Conservation (phyloP, 2,888 invertebrate genomes). For the Thera obeliscata region DNA sequence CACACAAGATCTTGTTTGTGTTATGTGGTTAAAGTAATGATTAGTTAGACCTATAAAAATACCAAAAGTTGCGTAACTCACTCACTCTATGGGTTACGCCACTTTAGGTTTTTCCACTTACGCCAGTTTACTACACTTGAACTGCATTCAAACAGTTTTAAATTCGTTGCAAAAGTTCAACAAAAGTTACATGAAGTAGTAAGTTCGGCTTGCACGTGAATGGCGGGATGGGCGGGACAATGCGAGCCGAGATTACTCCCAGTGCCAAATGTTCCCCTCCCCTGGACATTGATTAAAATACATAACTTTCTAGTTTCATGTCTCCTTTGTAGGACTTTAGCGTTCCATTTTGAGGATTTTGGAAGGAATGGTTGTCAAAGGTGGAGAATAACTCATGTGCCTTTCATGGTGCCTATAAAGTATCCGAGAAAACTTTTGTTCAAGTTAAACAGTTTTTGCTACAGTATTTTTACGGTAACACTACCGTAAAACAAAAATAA, state of each 20-base stretch:
- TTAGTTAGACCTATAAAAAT: no score
- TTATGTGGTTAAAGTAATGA: no score
- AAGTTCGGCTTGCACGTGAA: slow-evolving; percentile 1
- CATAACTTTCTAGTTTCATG: slow-evolving; percentile 31
- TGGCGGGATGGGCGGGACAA: slow-evolving; percentile 23
- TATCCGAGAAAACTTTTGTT: no score
- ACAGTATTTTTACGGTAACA: no score
- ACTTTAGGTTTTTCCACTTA: not conserved
- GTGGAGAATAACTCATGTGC: no score
- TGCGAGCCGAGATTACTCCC: slow-evolving; percentile 26
- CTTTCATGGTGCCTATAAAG: no score
- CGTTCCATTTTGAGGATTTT: not conserved
- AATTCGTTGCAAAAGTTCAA: not conserved
- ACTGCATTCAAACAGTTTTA: not conserved
- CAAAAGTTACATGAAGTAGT: slow-evolving; percentile 12
- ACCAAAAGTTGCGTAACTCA: no score
- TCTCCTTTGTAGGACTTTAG: slow-evolving; percentile 18
- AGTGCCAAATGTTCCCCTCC: slow-evolving; percentile 31
- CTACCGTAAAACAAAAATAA: no score
- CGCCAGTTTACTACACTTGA: not conserved
- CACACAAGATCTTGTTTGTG: no score
- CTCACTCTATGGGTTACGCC: no score
- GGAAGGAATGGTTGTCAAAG: not conserved
- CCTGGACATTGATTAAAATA: slow-evolving; percentile 37
- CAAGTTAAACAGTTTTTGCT: no score